These are phyloP conservation scores for Chamaea fasciata DNA, from an alignment of 2,113 vertebrate genomes.

Conservation along the genomic window DNA sequence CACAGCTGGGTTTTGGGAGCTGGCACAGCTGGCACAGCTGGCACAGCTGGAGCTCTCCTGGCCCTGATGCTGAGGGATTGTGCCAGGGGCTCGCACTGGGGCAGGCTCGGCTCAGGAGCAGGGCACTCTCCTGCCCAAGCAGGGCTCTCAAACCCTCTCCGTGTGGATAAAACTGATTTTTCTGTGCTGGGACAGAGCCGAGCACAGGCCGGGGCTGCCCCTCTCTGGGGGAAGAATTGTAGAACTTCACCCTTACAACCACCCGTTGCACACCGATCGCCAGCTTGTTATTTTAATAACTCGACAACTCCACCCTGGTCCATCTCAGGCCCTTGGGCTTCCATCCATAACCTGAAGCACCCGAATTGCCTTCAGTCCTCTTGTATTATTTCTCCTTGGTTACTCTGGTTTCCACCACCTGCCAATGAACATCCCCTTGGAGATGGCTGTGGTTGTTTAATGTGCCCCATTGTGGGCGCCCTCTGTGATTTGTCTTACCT, in stretches of 20 bases:
- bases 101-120: no score
- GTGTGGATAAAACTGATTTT: no score
- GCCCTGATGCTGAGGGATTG: no score
- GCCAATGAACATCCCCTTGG: background rate
- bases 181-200: no score
- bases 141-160: no score
- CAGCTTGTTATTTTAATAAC: background rate
- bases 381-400: background rate
- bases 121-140: no score
- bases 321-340: background rate
- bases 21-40: no score
- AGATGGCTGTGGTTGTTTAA: background rate
- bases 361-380: background rate
- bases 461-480: background rate
- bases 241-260: background rate
- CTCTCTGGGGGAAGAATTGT: background rate
- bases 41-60: no score
- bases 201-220: no score
- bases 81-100: no score
- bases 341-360: background rate
- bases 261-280: background rate
- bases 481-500: background rate
- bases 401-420: background rate
- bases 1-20: rapidly evolving
- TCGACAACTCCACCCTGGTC: background rate